A percentile compares a stretch with the other conserved stretches of the same genome.
Conservation (phyloP, 2,113 vertebrate species). For the Chascanopsetta lugubris region DNA sequence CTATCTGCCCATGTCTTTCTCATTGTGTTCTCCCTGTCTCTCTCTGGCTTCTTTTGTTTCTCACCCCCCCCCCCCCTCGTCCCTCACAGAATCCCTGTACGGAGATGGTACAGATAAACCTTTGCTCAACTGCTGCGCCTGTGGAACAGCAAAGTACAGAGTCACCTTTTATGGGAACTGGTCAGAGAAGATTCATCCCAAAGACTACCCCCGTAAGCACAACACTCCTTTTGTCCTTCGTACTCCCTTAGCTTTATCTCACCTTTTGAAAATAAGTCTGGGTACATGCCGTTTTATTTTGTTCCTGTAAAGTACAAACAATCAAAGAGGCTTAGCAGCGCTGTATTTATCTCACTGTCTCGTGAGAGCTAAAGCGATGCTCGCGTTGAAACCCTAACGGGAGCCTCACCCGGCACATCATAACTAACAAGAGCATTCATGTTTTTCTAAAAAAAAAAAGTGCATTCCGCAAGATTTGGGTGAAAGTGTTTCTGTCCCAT, state of each 20-base stretch:
- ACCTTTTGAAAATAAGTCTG: neutral
- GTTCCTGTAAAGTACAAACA: neutral
- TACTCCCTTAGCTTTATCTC: slow-evolving; percentile 1
- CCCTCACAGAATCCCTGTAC: slow-evolving; percentile 80
- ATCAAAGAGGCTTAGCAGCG: neutral
- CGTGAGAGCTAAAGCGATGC: no score
- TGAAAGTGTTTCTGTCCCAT: no score
- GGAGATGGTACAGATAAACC: slow-evolving; percentile 88
- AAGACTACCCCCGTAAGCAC: slow-evolving; percentile 95
- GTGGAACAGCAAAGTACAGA: slow-evolving; percentile 97
- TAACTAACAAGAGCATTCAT: neutral
- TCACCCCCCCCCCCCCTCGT: neutral
- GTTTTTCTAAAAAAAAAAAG: no score
- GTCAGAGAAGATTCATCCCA: slow-evolving; percentile 96
- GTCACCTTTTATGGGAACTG: slow-evolving; percentile 97
- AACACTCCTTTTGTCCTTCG: slow-evolving; percentile 1
- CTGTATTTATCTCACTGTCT: neutral
- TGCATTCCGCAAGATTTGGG: no score
- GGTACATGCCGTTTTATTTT: neutral
- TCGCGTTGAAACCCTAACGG: no score
- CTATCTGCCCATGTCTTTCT: slow-evolving; percentile 21
- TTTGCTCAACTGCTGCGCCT: slow-evolving; percentile 92
- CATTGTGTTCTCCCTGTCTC: slow-evolving; percentile 16
- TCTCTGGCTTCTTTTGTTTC: slow-evolving; percentile 13
- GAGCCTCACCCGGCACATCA: no score